Conservation (phyloP, 2,888 invertebrate genomes). For the Caenorhabditis sulstoni region DNA sequence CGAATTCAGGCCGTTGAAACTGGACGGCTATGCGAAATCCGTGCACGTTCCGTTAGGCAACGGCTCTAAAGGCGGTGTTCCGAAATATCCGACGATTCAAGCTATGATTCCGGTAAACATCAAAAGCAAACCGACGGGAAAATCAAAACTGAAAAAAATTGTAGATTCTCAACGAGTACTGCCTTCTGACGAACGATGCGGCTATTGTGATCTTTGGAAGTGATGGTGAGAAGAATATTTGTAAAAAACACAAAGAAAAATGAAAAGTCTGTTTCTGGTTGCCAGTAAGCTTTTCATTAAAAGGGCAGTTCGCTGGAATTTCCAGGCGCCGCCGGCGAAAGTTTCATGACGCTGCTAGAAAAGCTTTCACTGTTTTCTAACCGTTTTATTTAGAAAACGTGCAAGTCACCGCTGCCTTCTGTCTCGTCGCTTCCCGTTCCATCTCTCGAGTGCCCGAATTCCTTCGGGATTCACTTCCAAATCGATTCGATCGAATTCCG, state of each 20-base stretch:
- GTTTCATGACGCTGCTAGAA: no score
- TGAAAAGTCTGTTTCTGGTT: no score
- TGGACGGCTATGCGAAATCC: constrained; percentile 61
- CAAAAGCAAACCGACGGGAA: no score
- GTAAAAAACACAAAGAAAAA: not conserved
- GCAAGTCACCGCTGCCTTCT: constrained; percentile 49
- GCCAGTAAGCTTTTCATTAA: no score
- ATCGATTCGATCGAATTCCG: constrained; percentile 46
- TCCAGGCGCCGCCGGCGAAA: no score
- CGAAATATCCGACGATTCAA: constrained; percentile 51
- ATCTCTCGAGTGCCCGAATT: constrained; percentile 29
- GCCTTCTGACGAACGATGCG: constrained; percentile 60
- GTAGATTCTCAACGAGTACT: constrained; percentile 59
- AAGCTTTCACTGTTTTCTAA: not conserved
- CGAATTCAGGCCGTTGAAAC: constrained; percentile 46
- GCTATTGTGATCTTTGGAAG: constrained; percentile 59
- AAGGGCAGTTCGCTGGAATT: no score
- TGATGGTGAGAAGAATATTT: constrained; percentile 36
- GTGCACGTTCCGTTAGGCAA: constrained; percentile 57
- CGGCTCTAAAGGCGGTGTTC: constrained; percentile 28
- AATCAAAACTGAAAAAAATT: not conserved
- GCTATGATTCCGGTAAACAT: constrained; percentile 36
- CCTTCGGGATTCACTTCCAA: constrained; percentile 42
- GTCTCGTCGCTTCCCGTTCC: constrained; percentile 36
- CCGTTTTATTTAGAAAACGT: no score